phyloP scores from a whole-genome alignment of 1,140 invertebrate species.

The Tetragnatha versicolor region DNA sequence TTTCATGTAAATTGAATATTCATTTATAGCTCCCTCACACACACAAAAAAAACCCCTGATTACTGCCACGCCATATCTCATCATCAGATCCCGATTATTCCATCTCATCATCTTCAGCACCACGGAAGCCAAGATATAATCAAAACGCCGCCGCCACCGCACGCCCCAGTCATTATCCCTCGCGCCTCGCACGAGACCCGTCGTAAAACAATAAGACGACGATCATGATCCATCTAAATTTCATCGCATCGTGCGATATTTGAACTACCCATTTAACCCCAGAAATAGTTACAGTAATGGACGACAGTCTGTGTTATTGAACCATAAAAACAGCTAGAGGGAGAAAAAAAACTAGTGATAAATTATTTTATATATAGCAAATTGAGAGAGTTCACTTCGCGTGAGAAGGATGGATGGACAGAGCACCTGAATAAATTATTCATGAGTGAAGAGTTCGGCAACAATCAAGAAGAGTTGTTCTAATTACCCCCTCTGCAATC shows the following conservation, averaged over 20 bases:
- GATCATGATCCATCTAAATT: slow-evolving; percentile 15
- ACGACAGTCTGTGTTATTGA: no score
- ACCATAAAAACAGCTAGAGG: no score
- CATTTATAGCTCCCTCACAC: no score
- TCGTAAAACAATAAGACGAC: slow-evolving; percentile 26
- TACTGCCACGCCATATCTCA: no score
- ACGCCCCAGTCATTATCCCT: slow-evolving; percentile 10
- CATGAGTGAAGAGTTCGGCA: neutral
- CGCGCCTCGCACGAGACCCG: neutral
- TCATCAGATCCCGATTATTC: neutral
- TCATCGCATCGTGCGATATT: slow-evolving; percentile 37
- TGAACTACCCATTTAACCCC: slow-evolving; percentile 28
- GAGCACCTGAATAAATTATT: slow-evolving; percentile 22
- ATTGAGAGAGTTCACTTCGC: slow-evolving; percentile 42
- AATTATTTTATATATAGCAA: slow-evolving; percentile 46
- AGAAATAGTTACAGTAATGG: slow-evolving; percentile 25
- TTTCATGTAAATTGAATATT: no score
- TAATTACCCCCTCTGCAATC: slow-evolving; percentile 18
- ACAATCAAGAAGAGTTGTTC: neutral
- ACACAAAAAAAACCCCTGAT: no score
- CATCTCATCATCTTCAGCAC: neutral
- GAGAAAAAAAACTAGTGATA: slow-evolving; percentile 22
- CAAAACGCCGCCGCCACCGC: neutral
- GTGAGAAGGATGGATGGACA: neutral
- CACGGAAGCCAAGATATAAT: slow-evolving; percentile 7